Evolutionary conservation across 2,888 invertebrate species (phyloP).

Genomic region (Heliconius hortense): DNA sequence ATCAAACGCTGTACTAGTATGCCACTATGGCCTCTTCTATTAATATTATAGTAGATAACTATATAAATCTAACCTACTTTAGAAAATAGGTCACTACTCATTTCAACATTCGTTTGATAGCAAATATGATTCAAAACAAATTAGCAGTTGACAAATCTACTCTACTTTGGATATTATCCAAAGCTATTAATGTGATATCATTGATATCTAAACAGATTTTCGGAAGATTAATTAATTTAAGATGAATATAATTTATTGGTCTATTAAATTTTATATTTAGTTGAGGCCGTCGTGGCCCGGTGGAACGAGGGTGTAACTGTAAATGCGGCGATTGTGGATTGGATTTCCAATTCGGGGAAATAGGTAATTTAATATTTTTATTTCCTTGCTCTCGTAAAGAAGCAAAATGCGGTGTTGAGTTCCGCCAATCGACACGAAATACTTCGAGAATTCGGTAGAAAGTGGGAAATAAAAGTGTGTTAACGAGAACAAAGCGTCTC

Average conservation of each 20-base stretch:
- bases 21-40: not conserved
- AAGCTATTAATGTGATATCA: not conserved
- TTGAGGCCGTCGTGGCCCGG: too few relatives aligned
- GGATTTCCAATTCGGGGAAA: too few relatives aligned
- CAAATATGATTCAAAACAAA: conserved; percentile 14
- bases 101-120: not conserved
- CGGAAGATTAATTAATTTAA: not conserved
- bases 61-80: conserved; percentile 14
- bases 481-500: too few relatives aligned
- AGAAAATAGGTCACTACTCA: conserved; percentile 15
- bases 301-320: too few relatives aligned
- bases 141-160: conserved; percentile 13
- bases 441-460: too few relatives aligned
- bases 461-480: too few relatives aligned
- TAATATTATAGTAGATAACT: not conserved
- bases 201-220: conserved; percentile 16
- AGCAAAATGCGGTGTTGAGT: too few relatives aligned
- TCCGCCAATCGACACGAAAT: too few relatives aligned
- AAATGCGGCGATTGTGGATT: too few relatives aligned
- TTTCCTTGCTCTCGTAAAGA: too few relatives aligned
- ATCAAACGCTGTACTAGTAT: too few relatives aligned
- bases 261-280: not conserved
- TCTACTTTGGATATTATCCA: conserved; percentile 20
- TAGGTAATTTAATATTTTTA: too few relatives aligned
- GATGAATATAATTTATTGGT: not conserved